Conservation (phyloP, 2,113 vertebrate genomes). For the Sclerurus mexicanus region DNA sequence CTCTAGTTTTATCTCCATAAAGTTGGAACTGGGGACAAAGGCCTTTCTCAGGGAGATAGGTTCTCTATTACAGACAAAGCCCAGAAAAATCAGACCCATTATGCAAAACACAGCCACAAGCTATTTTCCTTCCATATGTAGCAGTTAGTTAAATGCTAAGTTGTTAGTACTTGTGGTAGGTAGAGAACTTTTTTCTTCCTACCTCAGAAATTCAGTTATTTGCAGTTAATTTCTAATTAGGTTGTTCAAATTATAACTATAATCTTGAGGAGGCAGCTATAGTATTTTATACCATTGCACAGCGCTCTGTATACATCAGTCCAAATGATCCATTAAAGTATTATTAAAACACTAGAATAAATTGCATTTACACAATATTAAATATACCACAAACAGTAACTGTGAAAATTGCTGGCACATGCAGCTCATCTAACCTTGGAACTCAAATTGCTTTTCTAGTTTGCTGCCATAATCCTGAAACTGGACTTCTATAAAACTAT, state of each 20-base stretch:
- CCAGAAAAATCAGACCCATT: background rate
- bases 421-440: background rate
- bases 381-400: background rate
- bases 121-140: background rate
- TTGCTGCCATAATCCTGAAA: background rate
- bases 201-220: background rate
- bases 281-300: background rate
- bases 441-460: background rate
- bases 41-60: background rate
- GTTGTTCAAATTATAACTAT: background rate
- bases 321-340: background rate
- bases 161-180: background rate
- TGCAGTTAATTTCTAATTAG: conserved; percentile 1
- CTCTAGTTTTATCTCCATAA: background rate
- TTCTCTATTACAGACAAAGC: background rate
- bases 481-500: background rate
- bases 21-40: background rate
- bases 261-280: background rate
- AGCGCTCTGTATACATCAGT: background rate
- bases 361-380: background rate
- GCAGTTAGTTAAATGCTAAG: background rate
- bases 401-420: background rate
- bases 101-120: background rate
- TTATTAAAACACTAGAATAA: background rate
- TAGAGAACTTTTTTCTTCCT: background rate